Base-by-base conservation (phyloP, 2,888 invertebrate species). In the Junonia oenone region DNA sequence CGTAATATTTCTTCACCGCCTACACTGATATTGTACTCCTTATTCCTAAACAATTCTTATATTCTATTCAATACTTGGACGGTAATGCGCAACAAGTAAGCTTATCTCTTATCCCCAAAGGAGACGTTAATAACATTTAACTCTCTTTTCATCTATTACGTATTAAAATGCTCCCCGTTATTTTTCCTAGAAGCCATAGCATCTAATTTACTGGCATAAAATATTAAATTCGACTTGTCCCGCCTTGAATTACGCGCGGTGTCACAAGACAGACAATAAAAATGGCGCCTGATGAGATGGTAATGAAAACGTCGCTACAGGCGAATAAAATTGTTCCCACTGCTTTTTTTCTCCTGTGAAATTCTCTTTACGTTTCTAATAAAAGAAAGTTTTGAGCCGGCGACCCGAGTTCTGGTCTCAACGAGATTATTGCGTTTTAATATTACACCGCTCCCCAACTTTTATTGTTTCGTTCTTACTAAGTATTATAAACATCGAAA, bases 341-440 rank as follows among this genome's bases (percentile, higher is more conserved):
- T 68, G 75, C 75, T 78, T 76, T 75, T 73, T 74, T 73, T 73
- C 72, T 68, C 72, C 61, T 68, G 50, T 48, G 17, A 47, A 58
- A 51, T 63, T 66, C 64, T 69, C 71, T 76, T 79, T 53, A 75
- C 75, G 72, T 80, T 74, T 71, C 73, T 79, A 82, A 83, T 85
- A 83, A 84, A 79, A 71, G 77, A 68, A 76, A 80, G 77, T 75
- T 79, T 76, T 47, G 58, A 55, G 55, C 55, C 55, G 14, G 31
- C 65, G 76, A 73, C 76, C 76, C 76, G 72, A 66, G 72, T 74
- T 69, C 68, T 69, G 69, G 67, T 64, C 68, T 55, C 51, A 60
- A 63, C 71, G 72, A 77, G 85, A 86, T 87, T 85, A 87, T 83
- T 69, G 72, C 81, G 76, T 81, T 86, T 86, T 83, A 86, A 87